phyloP scores from a whole-genome alignment of 2,113 vertebrate species.

The Lampris incognitus region DNA sequence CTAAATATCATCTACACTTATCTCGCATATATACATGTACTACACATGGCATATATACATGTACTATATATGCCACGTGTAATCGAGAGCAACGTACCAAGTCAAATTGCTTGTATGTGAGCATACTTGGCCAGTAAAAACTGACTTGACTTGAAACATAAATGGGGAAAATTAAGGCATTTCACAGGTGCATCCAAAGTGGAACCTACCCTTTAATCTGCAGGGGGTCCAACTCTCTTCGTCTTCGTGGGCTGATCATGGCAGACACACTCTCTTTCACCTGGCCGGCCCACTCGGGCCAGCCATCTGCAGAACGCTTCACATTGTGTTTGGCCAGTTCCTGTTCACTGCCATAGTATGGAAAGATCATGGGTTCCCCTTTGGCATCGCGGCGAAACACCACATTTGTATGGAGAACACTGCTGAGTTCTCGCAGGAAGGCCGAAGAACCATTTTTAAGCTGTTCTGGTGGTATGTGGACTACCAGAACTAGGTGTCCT shows the following conservation, averaged over 20 bases:
- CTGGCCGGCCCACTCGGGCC: constrained; percentile 83
- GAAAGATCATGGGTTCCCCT: constrained; percentile 93
- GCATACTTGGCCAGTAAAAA: too few species aligned
- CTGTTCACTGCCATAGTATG: constrained; percentile 92
- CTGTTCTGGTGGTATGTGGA: constrained; percentile 89
- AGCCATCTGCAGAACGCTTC: constrained; percentile 85
- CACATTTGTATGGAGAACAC: constrained; percentile 94
- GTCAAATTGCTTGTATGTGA: too few species aligned
- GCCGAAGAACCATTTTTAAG: constrained; percentile 90
- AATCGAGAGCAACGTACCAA: too few species aligned
- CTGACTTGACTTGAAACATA: too few species aligned
- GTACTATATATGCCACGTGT: too few species aligned
- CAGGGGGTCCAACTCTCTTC: constrained; percentile 90
- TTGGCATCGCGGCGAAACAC: constrained; percentile 90
- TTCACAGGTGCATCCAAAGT: background rate
- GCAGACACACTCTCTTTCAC: constrained; percentile 82
- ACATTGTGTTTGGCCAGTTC: constrained; percentile 93
- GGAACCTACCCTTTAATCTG: constrained; percentile 89
- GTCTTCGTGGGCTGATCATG: constrained; percentile 77
- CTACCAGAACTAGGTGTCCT: constrained; percentile 92
- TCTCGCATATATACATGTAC: too few species aligned
- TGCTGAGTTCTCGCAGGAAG: constrained; percentile 95
- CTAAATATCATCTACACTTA: too few species aligned
- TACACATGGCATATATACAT: too few species aligned
- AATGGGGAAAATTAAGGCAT: too few species aligned